phyloP scores from a whole-genome alignment of 2,888 invertebrate species.

The Andrena dorsata region DNA sequence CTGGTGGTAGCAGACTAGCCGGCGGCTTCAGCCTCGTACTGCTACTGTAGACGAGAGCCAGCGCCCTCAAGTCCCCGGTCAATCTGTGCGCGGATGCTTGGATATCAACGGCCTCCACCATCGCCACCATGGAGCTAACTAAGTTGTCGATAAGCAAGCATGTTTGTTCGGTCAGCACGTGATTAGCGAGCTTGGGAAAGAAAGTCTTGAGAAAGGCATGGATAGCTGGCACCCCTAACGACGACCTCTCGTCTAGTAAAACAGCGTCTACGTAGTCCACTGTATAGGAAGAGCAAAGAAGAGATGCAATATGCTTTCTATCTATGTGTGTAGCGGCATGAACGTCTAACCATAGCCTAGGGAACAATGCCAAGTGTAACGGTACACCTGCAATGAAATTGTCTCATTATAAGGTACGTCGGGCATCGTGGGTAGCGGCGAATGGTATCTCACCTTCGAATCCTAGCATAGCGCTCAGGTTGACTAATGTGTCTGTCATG shows the following conservation, averaged over 20 bases:
- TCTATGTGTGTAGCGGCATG: conserved; percentile 91
- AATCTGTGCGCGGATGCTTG: conserved; percentile 85
- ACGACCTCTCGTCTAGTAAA: conserved; percentile 93
- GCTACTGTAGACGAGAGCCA: conserved; percentile 87
- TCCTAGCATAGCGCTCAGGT: conserved; percentile 95
- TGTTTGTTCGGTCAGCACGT: conserved; percentile 88
- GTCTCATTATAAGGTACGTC: conserved; percentile 14
- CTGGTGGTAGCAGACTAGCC: conserved; percentile 77
- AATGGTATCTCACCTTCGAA: conserved; percentile 88
- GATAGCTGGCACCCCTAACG: conserved; percentile 93
- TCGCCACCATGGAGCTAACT: conserved; percentile 87
- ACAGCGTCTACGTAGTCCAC: conserved; percentile 97
- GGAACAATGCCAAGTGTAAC: conserved; percentile 94
- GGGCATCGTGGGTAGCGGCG: not conserved
- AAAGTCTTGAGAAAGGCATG: conserved; percentile 95
- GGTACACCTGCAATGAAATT: conserved; percentile 87
- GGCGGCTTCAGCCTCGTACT: conserved; percentile 83
- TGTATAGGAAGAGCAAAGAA: conserved; percentile 93
- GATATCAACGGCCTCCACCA: conserved; percentile 86
- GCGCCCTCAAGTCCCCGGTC: conserved; percentile 87
- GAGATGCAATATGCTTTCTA: conserved; percentile 92
- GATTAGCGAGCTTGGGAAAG: conserved; percentile 93
- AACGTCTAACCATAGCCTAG: conserved; percentile 96
- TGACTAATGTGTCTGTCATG: conserved; percentile 94
- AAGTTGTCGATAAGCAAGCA: conserved; percentile 88